Percentiles rank a stretch among this genome's conserved stretches.
Evolutionary conservation across 2,888 invertebrate species (phyloP).

Genomic region (Elysia crispata): DNA sequence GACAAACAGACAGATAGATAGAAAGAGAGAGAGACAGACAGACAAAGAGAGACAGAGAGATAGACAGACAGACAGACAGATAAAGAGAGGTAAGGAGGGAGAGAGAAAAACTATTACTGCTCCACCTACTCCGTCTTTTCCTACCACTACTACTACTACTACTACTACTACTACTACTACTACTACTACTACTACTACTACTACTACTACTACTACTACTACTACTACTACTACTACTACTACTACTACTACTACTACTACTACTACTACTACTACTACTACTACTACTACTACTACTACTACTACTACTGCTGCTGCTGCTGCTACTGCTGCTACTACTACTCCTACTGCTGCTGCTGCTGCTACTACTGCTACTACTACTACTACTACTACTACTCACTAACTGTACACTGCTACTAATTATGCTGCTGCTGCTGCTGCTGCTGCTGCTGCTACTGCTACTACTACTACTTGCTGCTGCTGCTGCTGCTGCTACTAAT

Average conservation of each 20-base stretch:
- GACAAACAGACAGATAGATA: no score
- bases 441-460: neutral
- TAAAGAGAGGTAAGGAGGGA: no score
- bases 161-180: constrained; percentile 15
- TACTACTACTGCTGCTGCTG: constrained; percentile 2
- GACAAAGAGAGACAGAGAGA: no score
- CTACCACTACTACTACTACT: constrained; percentile 19
- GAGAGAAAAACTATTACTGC: neutral
- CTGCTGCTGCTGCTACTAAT: no score
- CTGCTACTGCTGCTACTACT: neutral
- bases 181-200: constrained; percentile 18
- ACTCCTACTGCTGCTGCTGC: no score
- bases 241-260: constrained; percentile 2
- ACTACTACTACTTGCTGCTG: neutral
- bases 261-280: constrained; percentile 2
- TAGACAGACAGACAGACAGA: no score
- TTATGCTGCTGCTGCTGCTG: no score
- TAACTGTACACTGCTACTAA: no score
- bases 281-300: neutral
- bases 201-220: constrained; percentile 31
- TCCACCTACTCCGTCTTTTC: neutral
- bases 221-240: constrained; percentile 30
- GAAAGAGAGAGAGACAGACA: no score
- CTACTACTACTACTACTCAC: neutral
- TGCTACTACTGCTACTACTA: neutral